Percentiles rank a stretch among this genome's conserved stretches.
Evolutionary conservation across 2,797 vertebrate genomes (phyloP).

Genomic region (Pagetopsis macropterus): DNA sequence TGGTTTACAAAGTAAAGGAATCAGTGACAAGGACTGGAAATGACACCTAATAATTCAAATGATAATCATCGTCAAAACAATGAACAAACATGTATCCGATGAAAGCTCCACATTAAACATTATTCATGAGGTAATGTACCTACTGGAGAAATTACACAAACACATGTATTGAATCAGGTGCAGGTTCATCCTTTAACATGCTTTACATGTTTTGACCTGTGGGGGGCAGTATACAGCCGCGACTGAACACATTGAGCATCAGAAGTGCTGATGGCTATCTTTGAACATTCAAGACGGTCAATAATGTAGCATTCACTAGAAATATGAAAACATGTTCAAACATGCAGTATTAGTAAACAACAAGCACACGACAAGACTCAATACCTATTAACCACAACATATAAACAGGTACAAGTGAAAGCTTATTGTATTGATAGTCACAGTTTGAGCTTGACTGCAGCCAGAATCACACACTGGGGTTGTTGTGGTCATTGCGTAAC

Average conservation of each 20-base stretch:
- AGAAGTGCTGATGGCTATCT: conserved; percentile 1
- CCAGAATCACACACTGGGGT: neutral
- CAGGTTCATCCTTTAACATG: conserved; percentile 9
- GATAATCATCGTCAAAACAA: neutral
- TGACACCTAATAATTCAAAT: neutral
- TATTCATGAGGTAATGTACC: neutral
- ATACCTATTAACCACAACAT: neutral
- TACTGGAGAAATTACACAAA: neutral
- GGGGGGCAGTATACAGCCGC: conserved; percentile 52
- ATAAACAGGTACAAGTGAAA: neutral
- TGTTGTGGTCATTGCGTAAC: neutral
- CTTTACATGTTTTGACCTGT: conserved; percentile 19
- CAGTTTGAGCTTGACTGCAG: neutral
- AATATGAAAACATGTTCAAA: neutral
- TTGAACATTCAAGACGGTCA: neutral
- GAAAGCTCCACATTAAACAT: neutral
- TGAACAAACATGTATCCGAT: neutral
- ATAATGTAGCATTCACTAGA: neutral
- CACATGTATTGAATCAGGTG: conserved; percentile 8
- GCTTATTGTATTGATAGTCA: neutral
- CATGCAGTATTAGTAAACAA: neutral
- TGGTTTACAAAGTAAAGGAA: conserved; percentile 20
- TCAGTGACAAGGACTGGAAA: neutral
- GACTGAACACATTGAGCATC: neutral
- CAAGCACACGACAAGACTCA: neutral